Evolutionary conservation across 1,140 invertebrate genomes (phyloP).

Genomic region (Schmidtea mediterranea): DNA sequence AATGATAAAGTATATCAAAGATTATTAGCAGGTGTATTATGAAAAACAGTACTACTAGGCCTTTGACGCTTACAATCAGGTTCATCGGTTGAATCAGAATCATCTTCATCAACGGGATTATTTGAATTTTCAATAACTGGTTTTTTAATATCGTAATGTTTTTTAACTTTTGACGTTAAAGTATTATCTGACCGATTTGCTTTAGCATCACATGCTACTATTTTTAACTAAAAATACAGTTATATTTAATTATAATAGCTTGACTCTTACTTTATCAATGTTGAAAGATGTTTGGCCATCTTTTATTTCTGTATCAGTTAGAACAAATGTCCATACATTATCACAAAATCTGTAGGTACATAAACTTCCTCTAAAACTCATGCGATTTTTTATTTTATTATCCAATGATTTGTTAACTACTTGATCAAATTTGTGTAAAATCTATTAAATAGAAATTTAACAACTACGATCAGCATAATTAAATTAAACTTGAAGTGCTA

Average conservation of each 20-base stretch:
- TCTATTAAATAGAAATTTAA: not conserved
- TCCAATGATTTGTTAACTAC: not conserved
- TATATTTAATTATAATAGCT: not conserved
- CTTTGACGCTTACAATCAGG: too few relatives aligned
- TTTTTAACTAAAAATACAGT: not conserved
- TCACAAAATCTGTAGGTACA: constrained; percentile 1
- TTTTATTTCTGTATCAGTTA: constrained; percentile 1
- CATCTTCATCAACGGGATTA: too few relatives aligned
- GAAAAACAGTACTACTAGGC: too few relatives aligned
- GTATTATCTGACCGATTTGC: not conserved
- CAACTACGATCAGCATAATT: too few relatives aligned
- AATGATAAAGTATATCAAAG: too few relatives aligned
- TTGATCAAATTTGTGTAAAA: constrained; percentile 1
- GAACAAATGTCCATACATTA: constrained; percentile 4
- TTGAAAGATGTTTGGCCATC: not conserved
- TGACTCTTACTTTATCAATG: constrained; percentile 1
- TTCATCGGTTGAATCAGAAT: too few relatives aligned
- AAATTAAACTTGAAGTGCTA: not conserved
- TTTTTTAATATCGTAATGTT: too few relatives aligned
- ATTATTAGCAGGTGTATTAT: too few relatives aligned
- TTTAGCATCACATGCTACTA: constrained; percentile 1
- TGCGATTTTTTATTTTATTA: constrained; percentile 3
- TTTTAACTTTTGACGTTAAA: too few relatives aligned
- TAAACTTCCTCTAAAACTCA: not conserved
- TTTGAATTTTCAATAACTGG: too few relatives aligned